phyloP scores from a whole-genome alignment of 2,797 vertebrate species.

The Chelmon rostratus region DNA sequence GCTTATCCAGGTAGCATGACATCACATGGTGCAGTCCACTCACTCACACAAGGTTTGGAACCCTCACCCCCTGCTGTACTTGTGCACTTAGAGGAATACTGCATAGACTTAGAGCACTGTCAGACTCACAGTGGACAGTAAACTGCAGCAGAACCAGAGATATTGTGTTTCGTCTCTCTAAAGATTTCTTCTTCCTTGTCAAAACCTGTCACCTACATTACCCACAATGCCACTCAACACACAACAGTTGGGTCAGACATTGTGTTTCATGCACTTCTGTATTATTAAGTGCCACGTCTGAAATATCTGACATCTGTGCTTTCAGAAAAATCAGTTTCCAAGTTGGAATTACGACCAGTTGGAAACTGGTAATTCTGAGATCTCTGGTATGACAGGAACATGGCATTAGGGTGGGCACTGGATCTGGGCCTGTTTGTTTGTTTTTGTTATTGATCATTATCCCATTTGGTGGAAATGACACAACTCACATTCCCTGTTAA shows the following conservation, averaged over 20 bases:
- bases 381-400: background rate
- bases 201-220: background rate
- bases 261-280: background rate
- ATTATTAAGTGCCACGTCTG: background rate
- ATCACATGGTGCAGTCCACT: background rate
- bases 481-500: constrained; percentile 24
- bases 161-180: background rate
- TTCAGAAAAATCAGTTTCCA: background rate
- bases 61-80: background rate
- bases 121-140: no score
- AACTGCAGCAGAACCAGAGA: no score
- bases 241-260: background rate
- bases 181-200: background rate
- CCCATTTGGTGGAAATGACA: background rate
- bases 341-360: no score
- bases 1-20: background rate
- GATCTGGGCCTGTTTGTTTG: background rate
- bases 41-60: background rate
- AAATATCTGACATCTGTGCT: background rate
- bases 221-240: background rate
- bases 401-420: background rate
- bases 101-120: background rate
- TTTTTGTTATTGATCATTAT: background rate
- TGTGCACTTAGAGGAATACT: background rate
- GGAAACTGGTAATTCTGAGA: background rate